Evolutionary conservation across 2,797 vertebrate species (phyloP).

Genomic region (Champsocephalus esox): DNA sequence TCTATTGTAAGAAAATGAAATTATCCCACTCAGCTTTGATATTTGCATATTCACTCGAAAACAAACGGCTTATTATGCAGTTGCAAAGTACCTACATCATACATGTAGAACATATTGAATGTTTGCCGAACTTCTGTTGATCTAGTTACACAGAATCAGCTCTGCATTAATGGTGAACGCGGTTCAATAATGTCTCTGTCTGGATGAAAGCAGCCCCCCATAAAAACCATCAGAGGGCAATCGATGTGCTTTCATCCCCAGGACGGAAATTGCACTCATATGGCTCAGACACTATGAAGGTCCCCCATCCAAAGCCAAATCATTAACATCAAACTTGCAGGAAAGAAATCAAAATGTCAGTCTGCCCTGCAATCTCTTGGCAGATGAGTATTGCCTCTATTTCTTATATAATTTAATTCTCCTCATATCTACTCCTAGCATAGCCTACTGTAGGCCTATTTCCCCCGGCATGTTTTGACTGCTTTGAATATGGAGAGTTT

Average conservation of each 20-base stretch:
- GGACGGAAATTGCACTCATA: constrained; percentile 85
- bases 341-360: constrained; percentile 85
- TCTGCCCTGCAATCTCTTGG: constrained; percentile 69
- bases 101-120: constrained; percentile 56
- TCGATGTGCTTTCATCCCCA: constrained; percentile 85
- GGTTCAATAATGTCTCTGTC: constrained; percentile 83
- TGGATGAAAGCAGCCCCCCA: constrained; percentile 82
- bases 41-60: constrained; percentile 62
- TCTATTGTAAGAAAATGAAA: constrained; percentile 54
- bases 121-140: constrained; percentile 73
- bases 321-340: constrained; percentile 85
- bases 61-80: constrained; percentile 30
- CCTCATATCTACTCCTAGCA: constrained; percentile 28
- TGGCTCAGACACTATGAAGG: constrained; percentile 81
- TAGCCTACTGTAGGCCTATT: constrained; percentile 51
- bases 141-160: constrained; percentile 76
- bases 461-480: constrained; percentile 10
- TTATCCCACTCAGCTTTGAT: constrained; percentile 45
- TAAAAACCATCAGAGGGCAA: constrained; percentile 86
- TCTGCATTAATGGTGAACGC: constrained; percentile 77
- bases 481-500: constrained; percentile 19
- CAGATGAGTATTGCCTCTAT: constrained; percentile 74
- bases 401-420: constrained; percentile 69
- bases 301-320: constrained; percentile 81
- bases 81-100: constrained; percentile 33